Conservation (phyloP, 2,888 invertebrate species). For the Aporophyla nigra region DNA sequence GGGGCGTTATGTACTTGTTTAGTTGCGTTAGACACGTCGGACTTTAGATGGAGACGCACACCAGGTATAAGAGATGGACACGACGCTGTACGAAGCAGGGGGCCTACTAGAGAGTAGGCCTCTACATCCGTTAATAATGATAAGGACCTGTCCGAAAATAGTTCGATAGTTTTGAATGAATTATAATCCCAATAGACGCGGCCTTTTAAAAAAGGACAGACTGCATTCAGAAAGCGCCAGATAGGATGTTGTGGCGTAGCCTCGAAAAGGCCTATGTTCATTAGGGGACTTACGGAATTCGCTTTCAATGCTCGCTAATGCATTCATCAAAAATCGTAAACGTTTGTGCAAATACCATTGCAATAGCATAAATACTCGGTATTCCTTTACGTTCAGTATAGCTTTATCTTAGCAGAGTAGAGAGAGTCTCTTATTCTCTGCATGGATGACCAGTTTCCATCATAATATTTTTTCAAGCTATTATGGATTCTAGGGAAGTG, state of each 20-base stretch:
- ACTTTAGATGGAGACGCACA: not conserved
- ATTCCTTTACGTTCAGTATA: not conserved
- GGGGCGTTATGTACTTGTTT: constrained; percentile 22
- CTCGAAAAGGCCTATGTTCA: not conserved
- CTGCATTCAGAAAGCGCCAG: not conserved
- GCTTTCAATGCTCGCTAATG: not conserved
- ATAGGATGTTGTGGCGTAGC: not conserved
- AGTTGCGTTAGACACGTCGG: constrained; percentile 9
- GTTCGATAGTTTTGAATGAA: too few species aligned
- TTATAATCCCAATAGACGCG: not conserved
- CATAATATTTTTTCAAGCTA: constrained; percentile 10
- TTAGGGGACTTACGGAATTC: not conserved
- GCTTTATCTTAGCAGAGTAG: not conserved
- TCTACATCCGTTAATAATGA: too few species aligned
- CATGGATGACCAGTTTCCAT: not conserved
- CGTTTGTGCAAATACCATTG: not conserved
- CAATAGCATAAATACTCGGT: not conserved
- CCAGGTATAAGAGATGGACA: not conserved
- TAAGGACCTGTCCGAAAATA: too few species aligned
- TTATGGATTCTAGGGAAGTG: not conserved
- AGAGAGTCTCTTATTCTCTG: too few species aligned
- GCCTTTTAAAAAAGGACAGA: not conserved
- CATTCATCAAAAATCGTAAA: not conserved
- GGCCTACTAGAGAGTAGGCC: too few species aligned
- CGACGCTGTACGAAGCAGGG: not conserved